Evolutionary conservation across 2,113 vertebrate species (phyloP).

Genomic region (Formicarius rufipectus): DNA sequence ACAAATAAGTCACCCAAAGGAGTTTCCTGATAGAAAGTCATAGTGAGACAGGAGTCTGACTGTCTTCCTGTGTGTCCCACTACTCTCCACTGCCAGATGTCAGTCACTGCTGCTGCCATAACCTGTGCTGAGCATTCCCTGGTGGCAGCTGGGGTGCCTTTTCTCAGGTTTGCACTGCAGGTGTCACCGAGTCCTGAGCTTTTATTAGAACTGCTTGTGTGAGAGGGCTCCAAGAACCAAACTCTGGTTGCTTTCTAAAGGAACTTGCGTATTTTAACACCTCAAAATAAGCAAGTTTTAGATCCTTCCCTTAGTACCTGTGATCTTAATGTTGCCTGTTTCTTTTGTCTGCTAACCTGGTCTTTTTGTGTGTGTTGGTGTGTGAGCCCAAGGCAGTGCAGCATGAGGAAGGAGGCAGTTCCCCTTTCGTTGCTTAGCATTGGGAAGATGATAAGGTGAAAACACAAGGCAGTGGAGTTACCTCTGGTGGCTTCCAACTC

Average conservation of each 20-base stretch:
- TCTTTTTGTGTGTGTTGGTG: neutral
- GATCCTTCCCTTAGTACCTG: neutral
- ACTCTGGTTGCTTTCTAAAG: neutral
- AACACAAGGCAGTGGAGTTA: neutral
- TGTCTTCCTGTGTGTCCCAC: neutral
- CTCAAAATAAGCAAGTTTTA: neutral
- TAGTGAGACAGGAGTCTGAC: neutral
- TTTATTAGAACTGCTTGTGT: neutral
- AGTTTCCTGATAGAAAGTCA: neutral
- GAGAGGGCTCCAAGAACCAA: neutral
- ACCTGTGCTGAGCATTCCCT: neutral
- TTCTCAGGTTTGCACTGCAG: neutral
- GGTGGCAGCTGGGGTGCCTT: neutral
- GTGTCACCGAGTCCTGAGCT: neutral
- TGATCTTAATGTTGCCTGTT: neutral
- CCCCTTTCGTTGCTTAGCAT: slow-evolving; percentile 4
- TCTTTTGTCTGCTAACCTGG: neutral
- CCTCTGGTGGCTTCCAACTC: neutral
- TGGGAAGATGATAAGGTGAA: neutral
- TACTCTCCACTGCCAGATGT: neutral
- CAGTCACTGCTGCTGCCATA: neutral
- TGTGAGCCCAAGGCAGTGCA: neutral
- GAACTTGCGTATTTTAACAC: neutral
- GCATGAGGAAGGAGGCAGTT: neutral
- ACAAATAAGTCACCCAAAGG: neutral